phyloP scores from a whole-genome alignment of 2,113 vertebrate species.

The Pungitius pungitius region DNA sequence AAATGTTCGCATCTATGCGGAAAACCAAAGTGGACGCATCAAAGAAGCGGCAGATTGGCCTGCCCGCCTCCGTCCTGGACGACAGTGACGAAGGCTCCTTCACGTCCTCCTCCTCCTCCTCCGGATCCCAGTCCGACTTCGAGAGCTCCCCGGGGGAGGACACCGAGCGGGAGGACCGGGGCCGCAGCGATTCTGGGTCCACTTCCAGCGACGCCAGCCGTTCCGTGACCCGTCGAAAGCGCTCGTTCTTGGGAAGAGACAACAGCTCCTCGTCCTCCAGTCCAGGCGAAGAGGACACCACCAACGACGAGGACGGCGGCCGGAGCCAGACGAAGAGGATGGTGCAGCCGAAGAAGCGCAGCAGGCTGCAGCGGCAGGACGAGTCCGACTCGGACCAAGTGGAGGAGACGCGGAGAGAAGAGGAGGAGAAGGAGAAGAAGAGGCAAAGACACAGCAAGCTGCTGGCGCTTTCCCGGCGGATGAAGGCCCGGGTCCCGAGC shows the following conservation, averaged over 20 bases:
- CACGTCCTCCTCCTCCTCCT: constrained; percentile 64
- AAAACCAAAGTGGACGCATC: constrained; percentile 72
- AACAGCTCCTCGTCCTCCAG: constrained; percentile 68
- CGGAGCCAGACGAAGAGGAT: constrained; percentile 38
- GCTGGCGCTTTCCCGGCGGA: constrained; percentile 71
- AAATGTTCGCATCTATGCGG: constrained; percentile 78
- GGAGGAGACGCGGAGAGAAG: constrained; percentile 64
- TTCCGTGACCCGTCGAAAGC: constrained; percentile 69
- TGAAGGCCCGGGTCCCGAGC: constrained; percentile 68
- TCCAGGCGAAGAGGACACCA: neutral
- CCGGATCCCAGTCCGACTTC: constrained; percentile 67
- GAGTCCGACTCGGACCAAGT: constrained; percentile 71
- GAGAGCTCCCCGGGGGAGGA: constrained; percentile 63
- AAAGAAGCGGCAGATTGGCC: constrained; percentile 72
- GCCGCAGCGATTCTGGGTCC: constrained; percentile 59
- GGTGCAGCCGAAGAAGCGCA: constrained; percentile 62
- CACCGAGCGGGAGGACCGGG: constrained; percentile 56
- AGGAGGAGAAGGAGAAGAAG: constrained; percentile 68
- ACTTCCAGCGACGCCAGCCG: constrained; percentile 71
- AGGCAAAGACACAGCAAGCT: constrained; percentile 75
- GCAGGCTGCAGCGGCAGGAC: constrained; percentile 66
- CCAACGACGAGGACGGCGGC: constrained; percentile 4
- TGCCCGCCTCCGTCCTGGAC: constrained; percentile 74
- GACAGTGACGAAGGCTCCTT: constrained; percentile 79
- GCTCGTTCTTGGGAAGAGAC: constrained; percentile 64